Evolutionary conservation across 2,888 invertebrate species (phyloP).

Genomic region (Phasia obesa): DNA sequence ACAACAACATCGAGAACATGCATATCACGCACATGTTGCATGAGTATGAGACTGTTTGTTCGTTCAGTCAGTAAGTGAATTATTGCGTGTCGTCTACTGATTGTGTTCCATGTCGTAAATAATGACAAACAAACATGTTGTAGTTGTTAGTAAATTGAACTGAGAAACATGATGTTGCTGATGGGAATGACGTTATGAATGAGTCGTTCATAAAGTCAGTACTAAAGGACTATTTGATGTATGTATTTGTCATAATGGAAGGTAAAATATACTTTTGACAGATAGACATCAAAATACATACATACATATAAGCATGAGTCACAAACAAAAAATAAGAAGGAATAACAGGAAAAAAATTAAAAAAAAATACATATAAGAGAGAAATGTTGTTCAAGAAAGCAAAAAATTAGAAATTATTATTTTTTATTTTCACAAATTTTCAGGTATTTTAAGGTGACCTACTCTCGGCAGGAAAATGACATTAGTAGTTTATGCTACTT

Average conservation of each 20-base stretch:
- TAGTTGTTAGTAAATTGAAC: conserved; percentile 46
- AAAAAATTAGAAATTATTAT: not conserved
- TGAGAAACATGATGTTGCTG: conserved; percentile 32
- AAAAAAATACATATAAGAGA: not conserved
- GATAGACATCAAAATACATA: conserved; percentile 68
- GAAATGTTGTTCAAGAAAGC: not conserved
- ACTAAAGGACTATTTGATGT: conserved; percentile 48
- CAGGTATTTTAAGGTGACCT: not conserved
- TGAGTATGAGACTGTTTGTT: conserved; percentile 37
- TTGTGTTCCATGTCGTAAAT: conserved; percentile 67
- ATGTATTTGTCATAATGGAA: conserved; percentile 51
- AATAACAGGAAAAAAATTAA: too few species aligned
- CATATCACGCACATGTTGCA: conserved; percentile 67
- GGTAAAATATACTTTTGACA: conserved; percentile 62
- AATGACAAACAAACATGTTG: conserved; percentile 63
- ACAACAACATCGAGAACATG: conserved; percentile 14
- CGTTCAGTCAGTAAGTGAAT: conserved; percentile 73
- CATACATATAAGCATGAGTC: conserved; percentile 61
- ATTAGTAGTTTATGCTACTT: too few species aligned
- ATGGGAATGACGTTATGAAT: conserved; percentile 1
- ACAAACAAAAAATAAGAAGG: not conserved
- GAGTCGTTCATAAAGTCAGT: conserved; percentile 17
- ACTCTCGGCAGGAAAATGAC: not conserved
- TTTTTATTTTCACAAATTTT: not conserved
- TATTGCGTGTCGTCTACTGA: conserved; percentile 74